These are phyloP conservation scores for Puma concolor DNA, from an alignment of 2,113 vertebrate genomes.

Conservation along the genomic window DNA sequence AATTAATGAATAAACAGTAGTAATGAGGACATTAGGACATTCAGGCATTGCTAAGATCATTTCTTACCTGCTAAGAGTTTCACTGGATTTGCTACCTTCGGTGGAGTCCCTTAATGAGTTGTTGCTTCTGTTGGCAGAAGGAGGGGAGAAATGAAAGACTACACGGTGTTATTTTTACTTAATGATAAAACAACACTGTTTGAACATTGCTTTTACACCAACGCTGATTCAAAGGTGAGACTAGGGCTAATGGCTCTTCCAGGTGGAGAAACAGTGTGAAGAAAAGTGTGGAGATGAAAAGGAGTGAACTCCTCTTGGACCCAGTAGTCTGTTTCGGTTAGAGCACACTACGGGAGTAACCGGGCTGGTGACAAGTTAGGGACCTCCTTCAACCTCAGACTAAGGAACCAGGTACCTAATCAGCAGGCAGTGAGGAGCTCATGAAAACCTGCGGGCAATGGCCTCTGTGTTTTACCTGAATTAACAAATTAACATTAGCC, in stretches of 20 bases:
- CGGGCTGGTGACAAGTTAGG: background rate
- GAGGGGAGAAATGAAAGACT: background rate
- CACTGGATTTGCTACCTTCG: constrained; percentile 60
- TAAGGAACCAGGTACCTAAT: fast-evolving
- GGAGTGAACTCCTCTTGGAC: background rate
- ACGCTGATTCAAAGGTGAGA: background rate
- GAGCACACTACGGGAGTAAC: background rate
- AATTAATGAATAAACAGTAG: background rate
- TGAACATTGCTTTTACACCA: background rate
- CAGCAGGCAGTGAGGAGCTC: background rate
- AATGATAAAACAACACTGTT: background rate
- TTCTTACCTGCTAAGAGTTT: constrained; percentile 62
- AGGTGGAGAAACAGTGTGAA: background rate
- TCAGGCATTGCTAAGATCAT: background rate
- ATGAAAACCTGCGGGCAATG: background rate
- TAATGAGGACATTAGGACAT: background rate
- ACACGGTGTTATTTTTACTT: background rate
- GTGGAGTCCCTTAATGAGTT: constrained; percentile 68
- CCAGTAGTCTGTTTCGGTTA: background rate
- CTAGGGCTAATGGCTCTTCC: background rate
- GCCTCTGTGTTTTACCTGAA: background rate
- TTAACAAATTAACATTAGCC: background rate
- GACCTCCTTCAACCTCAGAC: background rate
- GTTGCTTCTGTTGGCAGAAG: constrained; percentile 65
- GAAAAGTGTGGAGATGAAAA: background rate